phyloP scores from a whole-genome alignment of 2,888 invertebrate genomes.

The Noctuana brunneofusca region DNA sequence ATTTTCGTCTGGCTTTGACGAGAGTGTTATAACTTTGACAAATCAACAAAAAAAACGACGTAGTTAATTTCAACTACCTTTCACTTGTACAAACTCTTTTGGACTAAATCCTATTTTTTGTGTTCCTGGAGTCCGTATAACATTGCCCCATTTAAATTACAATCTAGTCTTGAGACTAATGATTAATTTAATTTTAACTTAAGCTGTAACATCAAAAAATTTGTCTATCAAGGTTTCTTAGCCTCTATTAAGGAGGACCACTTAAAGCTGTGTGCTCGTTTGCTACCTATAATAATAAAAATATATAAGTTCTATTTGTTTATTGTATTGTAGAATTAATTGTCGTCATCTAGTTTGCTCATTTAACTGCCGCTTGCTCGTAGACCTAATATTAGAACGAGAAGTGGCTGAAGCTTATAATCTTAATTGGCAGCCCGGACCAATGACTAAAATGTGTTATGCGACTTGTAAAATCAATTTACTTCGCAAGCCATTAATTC shows the following conservation, averaged over 20 bases:
- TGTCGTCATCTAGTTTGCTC: neutral
- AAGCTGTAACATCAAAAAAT: too few relatives aligned
- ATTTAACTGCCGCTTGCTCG: conserved; percentile 3
- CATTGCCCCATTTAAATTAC: too few relatives aligned
- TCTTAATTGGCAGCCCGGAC: conserved; percentile 39
- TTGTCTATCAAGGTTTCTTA: too few relatives aligned
- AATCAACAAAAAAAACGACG: conserved; percentile 29
- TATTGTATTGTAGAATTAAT: neutral
- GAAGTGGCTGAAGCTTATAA: conserved; percentile 34
- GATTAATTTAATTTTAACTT: too few relatives aligned
- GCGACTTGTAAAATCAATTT: conserved; percentile 72
- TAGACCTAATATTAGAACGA: conserved; percentile 23
- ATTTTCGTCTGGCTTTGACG: conserved; percentile 32
- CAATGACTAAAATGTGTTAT: conserved; percentile 45
- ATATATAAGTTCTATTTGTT: too few relatives aligned
- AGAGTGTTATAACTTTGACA: conserved; percentile 27
- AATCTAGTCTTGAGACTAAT: too few relatives aligned
- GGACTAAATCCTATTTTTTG: too few relatives aligned
- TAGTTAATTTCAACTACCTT: conserved; percentile 14
- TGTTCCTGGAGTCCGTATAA: too few relatives aligned
- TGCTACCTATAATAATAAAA: too few relatives aligned
- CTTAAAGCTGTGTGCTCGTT: too few relatives aligned
- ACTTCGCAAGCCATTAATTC: conserved; percentile 77
- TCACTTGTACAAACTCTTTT: neutral
- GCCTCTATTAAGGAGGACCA: too few relatives aligned